Percentiles rank a stretch among this genome's conserved stretches.
These are phyloP conservation scores for Isoperla grammatica DNA, from an alignment of 2,888 invertebrate genomes.

Conservation along the genomic window DNA sequence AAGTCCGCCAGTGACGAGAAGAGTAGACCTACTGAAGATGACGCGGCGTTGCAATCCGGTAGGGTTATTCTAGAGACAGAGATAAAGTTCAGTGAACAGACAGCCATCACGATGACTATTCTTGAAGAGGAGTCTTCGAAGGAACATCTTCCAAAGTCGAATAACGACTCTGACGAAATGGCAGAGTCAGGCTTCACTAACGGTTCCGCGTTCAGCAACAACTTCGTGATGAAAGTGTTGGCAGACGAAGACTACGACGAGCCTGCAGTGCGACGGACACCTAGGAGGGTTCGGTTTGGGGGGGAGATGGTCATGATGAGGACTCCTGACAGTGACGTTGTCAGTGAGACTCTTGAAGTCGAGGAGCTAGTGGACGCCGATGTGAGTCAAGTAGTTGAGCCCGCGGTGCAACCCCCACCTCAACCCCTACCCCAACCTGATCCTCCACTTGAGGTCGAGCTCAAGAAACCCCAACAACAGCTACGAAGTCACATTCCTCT, in stretches of 20 bases:
- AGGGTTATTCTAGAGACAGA: conserved; percentile 73
- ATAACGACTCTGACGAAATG: conserved; percentile 37
- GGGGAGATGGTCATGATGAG: conserved; percentile 82
- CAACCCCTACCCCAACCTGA: not conserved
- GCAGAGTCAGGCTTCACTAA: conserved; percentile 33
- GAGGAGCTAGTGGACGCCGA: not conserved
- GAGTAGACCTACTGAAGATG: conserved; percentile 15
- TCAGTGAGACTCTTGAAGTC: conserved; percentile 17
- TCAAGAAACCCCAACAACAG: not conserved
- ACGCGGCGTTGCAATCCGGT: conserved; percentile 35
- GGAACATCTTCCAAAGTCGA: conserved; percentile 28
- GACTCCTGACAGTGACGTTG: conserved; percentile 67
- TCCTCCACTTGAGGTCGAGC: not conserved
- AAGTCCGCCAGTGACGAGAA: not conserved
- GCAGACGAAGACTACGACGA: conserved; percentile 41
- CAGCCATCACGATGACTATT: conserved; percentile 78
- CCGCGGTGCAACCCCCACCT: not conserved
- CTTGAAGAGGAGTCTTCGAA: conserved; percentile 54
- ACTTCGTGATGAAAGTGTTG: conserved; percentile 54
- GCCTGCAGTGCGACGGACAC: conserved; percentile 47
- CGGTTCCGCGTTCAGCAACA: conserved; percentile 42
- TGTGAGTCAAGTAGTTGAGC: not conserved
- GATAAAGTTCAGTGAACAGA: conserved; percentile 73
- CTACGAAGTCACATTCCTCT: conserved; percentile 26
- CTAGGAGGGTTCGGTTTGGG: conserved; percentile 74